These are phyloP conservation scores for Antitype chi DNA, from an alignment of 2,888 invertebrate species.

Conservation along the genomic window DNA sequence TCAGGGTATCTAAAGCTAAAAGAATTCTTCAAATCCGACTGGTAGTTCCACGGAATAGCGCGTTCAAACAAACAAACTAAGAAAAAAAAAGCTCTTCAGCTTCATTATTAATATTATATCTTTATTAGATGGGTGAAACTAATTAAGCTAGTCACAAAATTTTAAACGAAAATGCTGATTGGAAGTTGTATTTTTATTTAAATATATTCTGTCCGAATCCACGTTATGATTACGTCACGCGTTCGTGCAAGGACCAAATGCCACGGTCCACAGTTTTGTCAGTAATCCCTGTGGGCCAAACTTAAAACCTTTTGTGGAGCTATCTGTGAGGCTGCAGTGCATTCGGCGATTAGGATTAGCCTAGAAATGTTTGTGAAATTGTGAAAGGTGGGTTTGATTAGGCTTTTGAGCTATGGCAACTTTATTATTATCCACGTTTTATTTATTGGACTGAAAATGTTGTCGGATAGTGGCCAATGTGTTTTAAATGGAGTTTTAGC, in stretches of 20 bases:
- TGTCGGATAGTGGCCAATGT: background rate
- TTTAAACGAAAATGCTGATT: background rate
- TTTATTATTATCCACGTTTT: no score
- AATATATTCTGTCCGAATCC: background rate
- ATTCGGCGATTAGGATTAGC: slow-evolving; percentile 29
- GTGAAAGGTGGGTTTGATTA: background rate
- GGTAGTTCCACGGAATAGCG: no score
- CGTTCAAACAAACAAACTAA: no score
- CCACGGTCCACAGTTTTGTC: slow-evolving; percentile 15
- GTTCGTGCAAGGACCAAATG: background rate
- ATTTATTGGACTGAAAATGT: background rate
- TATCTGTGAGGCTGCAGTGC: slow-evolving; percentile 35
- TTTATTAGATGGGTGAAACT: background rate
- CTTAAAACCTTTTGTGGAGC: slow-evolving; percentile 55
- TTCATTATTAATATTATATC: no score
- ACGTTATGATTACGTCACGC: background rate
- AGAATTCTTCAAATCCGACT: no score
- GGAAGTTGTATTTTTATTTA: background rate
- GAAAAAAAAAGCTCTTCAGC: no score
- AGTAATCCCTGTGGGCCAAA: slow-evolving; percentile 47
- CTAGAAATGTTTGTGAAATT: slow-evolving; percentile 1
- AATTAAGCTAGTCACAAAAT: background rate
- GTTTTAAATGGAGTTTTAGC: background rate
- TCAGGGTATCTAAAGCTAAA: no score
- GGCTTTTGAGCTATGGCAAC: background rate